phyloP scores from a whole-genome alignment of 2,888 invertebrate genomes.

The Megastigmus dorsalis region DNA sequence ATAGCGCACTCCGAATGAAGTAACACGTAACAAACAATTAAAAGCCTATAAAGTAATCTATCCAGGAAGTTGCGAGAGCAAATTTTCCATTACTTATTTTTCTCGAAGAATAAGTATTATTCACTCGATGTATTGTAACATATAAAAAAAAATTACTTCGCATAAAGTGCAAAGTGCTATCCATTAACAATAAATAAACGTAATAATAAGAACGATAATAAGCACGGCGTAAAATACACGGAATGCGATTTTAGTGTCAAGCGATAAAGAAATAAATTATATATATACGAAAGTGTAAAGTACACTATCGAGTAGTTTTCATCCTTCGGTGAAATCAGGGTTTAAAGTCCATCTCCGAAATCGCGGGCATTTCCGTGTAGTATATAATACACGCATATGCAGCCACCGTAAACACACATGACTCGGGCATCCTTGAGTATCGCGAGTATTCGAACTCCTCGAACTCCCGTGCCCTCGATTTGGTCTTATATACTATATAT shows the following conservation, averaged over 20 bases:
- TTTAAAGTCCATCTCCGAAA: background rate
- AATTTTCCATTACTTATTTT: too few relatives aligned
- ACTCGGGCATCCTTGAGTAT: slow-evolving; percentile 18
- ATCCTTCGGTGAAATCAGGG: background rate
- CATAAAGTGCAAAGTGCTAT: too few relatives aligned
- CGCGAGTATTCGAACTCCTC: background rate
- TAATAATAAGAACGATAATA: background rate
- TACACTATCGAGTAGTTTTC: too few relatives aligned
- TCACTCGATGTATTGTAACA: too few relatives aligned
- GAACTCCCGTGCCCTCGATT: slow-evolving; percentile 5
- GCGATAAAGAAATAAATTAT: too few relatives aligned
- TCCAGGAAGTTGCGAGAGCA: background rate
- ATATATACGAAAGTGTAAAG: too few relatives aligned
- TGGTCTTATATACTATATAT: background rate
- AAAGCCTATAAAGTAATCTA: background rate
- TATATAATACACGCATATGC: background rate
- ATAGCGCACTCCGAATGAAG: background rate
- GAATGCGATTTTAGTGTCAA: too few relatives aligned
- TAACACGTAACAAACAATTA: background rate
- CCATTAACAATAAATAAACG: background rate
- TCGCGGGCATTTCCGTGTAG: background rate
- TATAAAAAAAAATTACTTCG: too few relatives aligned
- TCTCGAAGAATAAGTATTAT: too few relatives aligned
- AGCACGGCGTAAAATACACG: too few relatives aligned
- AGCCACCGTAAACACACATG: background rate